Base-by-base conservation (phyloP, 2,888 invertebrate species). In the Tinea trinotella region DNA sequence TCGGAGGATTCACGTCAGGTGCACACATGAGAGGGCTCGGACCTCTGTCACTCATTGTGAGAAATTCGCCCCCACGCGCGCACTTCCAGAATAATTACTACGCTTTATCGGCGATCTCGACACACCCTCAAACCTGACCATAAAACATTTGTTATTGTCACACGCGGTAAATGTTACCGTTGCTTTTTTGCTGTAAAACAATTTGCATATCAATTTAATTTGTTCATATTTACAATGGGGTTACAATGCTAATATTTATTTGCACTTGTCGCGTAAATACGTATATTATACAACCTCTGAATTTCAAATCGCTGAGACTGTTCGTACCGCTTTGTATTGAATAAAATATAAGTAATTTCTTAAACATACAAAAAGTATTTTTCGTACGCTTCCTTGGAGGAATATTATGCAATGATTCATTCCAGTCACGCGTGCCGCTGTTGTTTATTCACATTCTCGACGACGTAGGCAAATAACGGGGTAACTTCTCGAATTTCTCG, bases 371-470 rank as follows among this genome's bases (percentile, higher is more conserved):
- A 70, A 71, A 74, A 71, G 63, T 71, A 72, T 67, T 59, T 56
- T 65, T 59, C 64, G 62, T 65, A 62, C 65, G 65, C 62, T 60
- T 64, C 63, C 64, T 64, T 59, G 60, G 64, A 63, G 4, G 65
- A 69, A 70, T 67, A 67, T 73, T 65, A 66, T 62, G 67, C 61
- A 60, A 46, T 19, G 62, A 67, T 75, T 71, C 68, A 82, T 81
- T 81, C 78, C 52, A 68, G 76, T 78, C 83, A 83, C 82, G 82
- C 67, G 64, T 67, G 63, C 60, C 61, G 60, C 59, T 61, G 62
- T 66, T 78, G 78, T 81, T 80, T 81, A 79, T 78, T 74, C 76
- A 72, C 72, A 74, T 79, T 75, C 68, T 12, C 67, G 69, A 68
- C 67, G 67, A 67, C 64, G 64, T 71, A 66, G 69, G 71, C 75